Conservation (phyloP, 2,113 vertebrate species). For the Tetrao urogallus region DNA sequence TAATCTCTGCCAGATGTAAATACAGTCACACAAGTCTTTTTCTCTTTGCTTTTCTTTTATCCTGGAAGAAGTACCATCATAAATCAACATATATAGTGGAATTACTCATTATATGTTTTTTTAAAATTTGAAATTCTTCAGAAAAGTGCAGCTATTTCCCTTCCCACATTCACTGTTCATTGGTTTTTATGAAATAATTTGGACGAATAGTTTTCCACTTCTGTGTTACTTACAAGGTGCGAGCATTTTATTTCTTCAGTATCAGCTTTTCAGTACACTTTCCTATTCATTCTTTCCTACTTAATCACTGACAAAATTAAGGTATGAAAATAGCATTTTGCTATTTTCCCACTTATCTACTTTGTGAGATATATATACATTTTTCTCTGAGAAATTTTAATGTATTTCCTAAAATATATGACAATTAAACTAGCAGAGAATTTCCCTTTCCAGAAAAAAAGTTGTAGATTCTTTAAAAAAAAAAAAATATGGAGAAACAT, state of each 20-base stretch:
- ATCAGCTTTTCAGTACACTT: background rate
- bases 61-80: conserved; percentile 20
- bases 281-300: background rate
- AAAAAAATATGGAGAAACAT: background rate
- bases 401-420: background rate
- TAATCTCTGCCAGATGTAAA: conserved; percentile 38
- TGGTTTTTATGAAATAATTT: background rate
- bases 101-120: background rate
- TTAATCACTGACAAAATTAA: background rate
- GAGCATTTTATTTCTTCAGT: background rate
- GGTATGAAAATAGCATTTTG: background rate
- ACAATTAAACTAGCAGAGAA: background rate
- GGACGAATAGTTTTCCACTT: background rate
- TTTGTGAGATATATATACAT: too few relatives aligned
- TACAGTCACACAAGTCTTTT: conserved; percentile 8
- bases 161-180: background rate
- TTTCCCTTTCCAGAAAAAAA: background rate
- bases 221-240: background rate
- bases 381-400: background rate
- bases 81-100: background rate
- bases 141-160: background rate
- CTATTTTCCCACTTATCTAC: background rate
- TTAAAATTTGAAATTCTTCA: background rate
- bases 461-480: background rate
- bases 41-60: conserved; percentile 36